Conservation (phyloP, 2,888 invertebrate species). For the Eupithecia abbreviata region DNA sequence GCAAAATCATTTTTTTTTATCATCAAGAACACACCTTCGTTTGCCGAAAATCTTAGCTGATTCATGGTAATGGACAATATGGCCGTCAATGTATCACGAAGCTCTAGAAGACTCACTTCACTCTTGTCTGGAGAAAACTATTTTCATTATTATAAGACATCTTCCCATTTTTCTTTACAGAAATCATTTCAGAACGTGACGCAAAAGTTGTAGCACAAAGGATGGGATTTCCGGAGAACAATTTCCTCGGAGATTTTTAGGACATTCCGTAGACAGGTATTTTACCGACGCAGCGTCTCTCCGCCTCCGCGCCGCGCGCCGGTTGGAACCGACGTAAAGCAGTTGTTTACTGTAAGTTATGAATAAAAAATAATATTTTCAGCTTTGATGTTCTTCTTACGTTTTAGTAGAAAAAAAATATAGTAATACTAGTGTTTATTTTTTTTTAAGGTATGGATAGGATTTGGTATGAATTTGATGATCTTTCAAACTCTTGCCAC, state of each 20-base stretch:
- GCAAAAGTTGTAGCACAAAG: slow-evolving; percentile 36
- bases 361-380: neutral
- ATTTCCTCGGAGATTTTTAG: slow-evolving; percentile 35
- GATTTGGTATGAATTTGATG: neutral
- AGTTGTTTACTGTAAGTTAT: neutral
- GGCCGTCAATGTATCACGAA: too few relatives aligned
- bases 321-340: neutral
- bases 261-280: slow-evolving; percentile 34
- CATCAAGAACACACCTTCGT: too few relatives aligned
- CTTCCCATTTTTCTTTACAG: slow-evolving; percentile 26
- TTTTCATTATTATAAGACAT: neutral
- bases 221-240: slow-evolving; percentile 35
- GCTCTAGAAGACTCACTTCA: too few relatives aligned
- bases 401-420: neutral
- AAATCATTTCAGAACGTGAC: slow-evolving; percentile 30
- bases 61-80: too few relatives aligned
- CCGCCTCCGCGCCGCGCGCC: neutral
- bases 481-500: neutral
- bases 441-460: too few relatives aligned
- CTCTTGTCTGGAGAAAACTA: neutral
- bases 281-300: slow-evolving; percentile 22
- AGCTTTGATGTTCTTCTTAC: neutral
- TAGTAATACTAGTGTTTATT: too few relatives aligned
- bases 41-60: too few relatives aligned
- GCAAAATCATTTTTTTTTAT: neutral